Evolutionary conservation across 2,797 vertebrate genomes (phyloP).

Genomic region (Chelon auratus): DNA sequence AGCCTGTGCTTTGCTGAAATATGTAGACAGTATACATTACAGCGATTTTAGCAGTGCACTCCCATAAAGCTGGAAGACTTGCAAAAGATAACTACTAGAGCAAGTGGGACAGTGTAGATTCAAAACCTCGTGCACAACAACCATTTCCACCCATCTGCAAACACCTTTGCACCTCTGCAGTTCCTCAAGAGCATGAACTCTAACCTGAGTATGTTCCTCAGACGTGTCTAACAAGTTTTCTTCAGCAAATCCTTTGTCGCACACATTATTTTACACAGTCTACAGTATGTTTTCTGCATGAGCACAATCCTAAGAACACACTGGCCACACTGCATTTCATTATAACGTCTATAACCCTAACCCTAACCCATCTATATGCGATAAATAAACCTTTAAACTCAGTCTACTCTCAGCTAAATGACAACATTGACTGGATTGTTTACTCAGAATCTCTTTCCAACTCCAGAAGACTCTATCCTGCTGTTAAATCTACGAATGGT

Average conservation of each 20-base stretch:
- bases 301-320: no score
- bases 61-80: not conserved
- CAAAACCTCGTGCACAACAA: not conserved
- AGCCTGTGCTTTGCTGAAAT: slow-evolving; percentile 51
- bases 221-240: not conserved
- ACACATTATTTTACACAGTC: no score
- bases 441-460: no score
- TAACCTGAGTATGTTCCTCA: not conserved
- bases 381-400: no score
- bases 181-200: not conserved
- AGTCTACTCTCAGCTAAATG: no score
- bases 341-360: no score
- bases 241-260: not conserved
- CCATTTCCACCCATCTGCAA: not conserved
- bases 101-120: not conserved
- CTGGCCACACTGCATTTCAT: no score
- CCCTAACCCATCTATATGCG: no score
- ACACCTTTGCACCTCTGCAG: not conserved
- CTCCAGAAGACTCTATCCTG: no score
- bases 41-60: not conserved
- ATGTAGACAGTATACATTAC: slow-evolving; percentile 20
- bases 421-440: no score
- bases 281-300: no score
- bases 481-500: no score
- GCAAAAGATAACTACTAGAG: not conserved